Percentiles rank a stretch among this genome's conserved stretches.
Evolutionary conservation across 2,113 vertebrate species (phyloP).

Genomic region (Vanacampus margaritifer): DNA sequence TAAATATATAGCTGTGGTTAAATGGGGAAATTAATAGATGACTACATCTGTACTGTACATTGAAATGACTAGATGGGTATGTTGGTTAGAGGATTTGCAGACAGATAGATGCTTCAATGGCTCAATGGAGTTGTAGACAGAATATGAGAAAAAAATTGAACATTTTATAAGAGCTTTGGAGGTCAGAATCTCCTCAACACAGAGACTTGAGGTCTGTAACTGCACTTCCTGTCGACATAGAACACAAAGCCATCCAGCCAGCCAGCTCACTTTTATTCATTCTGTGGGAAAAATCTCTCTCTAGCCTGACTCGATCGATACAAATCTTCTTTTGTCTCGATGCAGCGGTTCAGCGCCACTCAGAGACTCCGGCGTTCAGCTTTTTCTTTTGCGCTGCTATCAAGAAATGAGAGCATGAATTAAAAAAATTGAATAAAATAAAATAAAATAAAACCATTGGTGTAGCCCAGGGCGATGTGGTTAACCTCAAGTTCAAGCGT

Average conservation of each 20-base stretch:
- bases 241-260: constrained; percentile 12
- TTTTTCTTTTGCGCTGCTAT: constrained; percentile 22
- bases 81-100: too few species aligned
- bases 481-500: constrained; percentile 5
- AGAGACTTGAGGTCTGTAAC: neutral
- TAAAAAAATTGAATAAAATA: neutral
- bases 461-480: neutral
- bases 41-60: too few species aligned
- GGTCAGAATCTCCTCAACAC: neutral
- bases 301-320: constrained; percentile 36
- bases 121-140: neutral
- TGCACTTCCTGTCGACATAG: constrained; percentile 17
- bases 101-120: neutral
- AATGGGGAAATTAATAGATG: too few species aligned
- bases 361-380: constrained; percentile 12
- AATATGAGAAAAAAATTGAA: neutral
- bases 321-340: constrained; percentile 26
- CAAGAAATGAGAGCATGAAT: constrained; percentile 29
- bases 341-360: constrained; percentile 1
- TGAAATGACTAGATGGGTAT: too few species aligned
- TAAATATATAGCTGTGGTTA: too few species aligned
- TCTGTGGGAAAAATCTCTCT: constrained; percentile 43
- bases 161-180: neutral
- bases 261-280: constrained; percentile 19
- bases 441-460: neutral